phyloP scores from a whole-genome alignment of 2,797 vertebrate genomes.

The Lates japonicus region DNA sequence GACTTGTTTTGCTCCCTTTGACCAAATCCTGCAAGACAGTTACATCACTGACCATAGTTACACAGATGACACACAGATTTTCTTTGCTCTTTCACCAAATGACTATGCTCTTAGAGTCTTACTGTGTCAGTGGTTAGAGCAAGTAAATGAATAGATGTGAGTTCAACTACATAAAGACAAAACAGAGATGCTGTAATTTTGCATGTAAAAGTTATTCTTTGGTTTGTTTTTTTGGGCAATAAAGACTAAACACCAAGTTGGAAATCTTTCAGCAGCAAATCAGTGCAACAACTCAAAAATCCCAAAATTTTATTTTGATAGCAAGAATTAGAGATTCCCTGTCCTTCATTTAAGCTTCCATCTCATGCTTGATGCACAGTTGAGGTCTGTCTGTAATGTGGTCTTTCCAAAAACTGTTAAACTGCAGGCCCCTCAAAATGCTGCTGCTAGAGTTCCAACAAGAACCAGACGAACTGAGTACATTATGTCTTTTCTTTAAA shows the following conservation, averaged over 20 bases:
- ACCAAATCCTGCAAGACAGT: not conserved
- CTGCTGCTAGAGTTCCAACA: not conserved
- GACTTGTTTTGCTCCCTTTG: not conserved
- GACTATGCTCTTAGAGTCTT: not conserved
- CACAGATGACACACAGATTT: not conserved
- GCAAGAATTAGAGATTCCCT: not conserved
- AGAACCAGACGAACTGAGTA: not conserved
- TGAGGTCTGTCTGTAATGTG: not conserved
- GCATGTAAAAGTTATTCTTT: not conserved
- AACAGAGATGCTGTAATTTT: not conserved
- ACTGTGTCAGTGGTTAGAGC: not conserved
- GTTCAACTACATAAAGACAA: not conserved
- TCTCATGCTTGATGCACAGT: not conserved
- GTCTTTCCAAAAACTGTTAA: not conserved
- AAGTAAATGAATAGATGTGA: not conserved
- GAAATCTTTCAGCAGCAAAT: not conserved
- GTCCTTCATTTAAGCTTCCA: not conserved
- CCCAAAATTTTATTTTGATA: not conserved
- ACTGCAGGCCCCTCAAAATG: not conserved
- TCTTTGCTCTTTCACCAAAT: constrained; percentile 4
- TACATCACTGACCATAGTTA: not conserved
- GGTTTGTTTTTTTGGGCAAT: not conserved
- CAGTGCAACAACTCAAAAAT: not conserved
- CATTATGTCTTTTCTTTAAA: not conserved
- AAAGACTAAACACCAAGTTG: not conserved